A percentile compares a stretch with the other conserved stretches of the same genome.
Conservation (phyloP, 64 coral and sea anemone species). For the Orbicella faveolata region DNA sequence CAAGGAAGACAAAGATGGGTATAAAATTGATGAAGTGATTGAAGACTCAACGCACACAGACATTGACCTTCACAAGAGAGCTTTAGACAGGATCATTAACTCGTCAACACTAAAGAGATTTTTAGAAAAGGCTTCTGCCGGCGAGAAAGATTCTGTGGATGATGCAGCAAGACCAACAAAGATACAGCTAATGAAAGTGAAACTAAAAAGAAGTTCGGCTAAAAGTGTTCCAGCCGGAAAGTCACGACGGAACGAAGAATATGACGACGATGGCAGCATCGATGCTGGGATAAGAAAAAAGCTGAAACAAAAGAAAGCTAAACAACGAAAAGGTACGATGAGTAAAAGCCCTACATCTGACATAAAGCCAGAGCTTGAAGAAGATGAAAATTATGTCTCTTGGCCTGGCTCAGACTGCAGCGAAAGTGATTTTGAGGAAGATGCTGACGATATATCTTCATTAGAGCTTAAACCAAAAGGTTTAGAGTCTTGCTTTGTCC, state of each 20-base stretch:
- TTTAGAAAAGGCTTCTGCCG: neutral
- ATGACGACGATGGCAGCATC: neutral
- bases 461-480: neutral
- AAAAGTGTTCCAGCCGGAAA: neutral
- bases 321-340: neutral
- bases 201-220: neutral
- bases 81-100: conserved; percentile 17
- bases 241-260: neutral
- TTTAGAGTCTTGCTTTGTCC: conserved; percentile 77
- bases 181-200: neutral
- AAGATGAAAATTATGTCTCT: neutral
- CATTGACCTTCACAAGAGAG: conserved; percentile 5
- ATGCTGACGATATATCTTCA: neutral
- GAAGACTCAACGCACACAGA: neutral
- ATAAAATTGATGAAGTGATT: neutral
- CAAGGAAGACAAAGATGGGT: neutral
- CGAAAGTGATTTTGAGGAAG: conserved; percentile 4
- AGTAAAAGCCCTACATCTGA: neutral
- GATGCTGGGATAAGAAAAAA: neutral
- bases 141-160: neutral
- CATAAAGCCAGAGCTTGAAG: neutral
- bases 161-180: neutral
- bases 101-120: conserved; percentile 12
- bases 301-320: neutral
- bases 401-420: conserved; percentile 31